A percentile compares a stretch with the other conserved stretches of the same genome.
Evolutionary conservation across 2,113 vertebrate species (phyloP).

Genomic region (Alosa alosa): DNA sequence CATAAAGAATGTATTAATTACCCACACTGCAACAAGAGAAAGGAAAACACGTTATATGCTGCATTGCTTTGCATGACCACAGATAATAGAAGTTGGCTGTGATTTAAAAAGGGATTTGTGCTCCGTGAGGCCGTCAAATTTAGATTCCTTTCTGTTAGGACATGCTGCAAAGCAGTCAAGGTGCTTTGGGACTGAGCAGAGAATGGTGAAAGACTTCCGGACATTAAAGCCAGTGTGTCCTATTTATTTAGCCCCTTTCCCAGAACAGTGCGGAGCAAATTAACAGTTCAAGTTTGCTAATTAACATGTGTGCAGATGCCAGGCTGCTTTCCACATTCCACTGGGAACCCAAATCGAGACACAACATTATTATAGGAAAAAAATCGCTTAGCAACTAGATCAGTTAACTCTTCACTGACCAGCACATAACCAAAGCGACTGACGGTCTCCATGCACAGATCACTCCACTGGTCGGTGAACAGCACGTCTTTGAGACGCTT

Average conservation of each 20-base stretch:
- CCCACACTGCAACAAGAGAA: background rate
- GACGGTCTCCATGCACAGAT: conserved; percentile 92
- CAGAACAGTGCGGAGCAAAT: background rate
- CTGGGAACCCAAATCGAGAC: background rate
- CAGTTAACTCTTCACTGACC: conserved; percentile 71
- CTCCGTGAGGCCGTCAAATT: background rate
- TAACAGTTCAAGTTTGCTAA: conserved; percentile 11
- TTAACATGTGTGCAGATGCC: background rate
- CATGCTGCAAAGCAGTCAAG: background rate
- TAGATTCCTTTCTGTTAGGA: background rate
- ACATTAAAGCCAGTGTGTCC: background rate
- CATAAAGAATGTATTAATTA: too few species aligned
- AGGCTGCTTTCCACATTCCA: background rate
- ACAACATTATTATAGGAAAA: background rate
- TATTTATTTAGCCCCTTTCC: background rate
- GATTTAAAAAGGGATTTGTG: background rate
- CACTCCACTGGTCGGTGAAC: conserved; percentile 97
- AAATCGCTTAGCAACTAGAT: conserved; percentile 8
- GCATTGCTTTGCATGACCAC: background rate
- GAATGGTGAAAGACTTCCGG: background rate
- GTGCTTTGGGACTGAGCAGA: background rate
- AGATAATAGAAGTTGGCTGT: background rate
- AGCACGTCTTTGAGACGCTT: conserved; percentile 93
- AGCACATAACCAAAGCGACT: conserved; percentile 89
- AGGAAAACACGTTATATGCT: background rate